A percentile compares a stretch with the other conserved stretches of the same genome.
Conservation (phyloP, 2,113 vertebrate species). For the Labeo catla region DNA sequence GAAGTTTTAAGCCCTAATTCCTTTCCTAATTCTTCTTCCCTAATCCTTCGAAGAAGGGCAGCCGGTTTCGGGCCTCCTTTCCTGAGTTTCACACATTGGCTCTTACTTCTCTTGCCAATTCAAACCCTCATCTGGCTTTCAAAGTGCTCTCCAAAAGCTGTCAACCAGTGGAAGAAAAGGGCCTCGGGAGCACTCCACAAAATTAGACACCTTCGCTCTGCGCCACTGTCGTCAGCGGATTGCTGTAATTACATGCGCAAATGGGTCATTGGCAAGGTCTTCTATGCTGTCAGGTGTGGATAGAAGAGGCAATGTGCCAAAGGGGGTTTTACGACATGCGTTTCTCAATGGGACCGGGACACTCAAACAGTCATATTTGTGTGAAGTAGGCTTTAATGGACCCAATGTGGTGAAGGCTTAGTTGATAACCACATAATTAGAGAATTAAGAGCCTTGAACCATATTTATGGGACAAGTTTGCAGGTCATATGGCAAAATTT, state of each 20-base stretch:
- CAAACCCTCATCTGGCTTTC: conserved; percentile 33
- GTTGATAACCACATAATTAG: conserved; percentile 3
- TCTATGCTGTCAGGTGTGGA: conserved; percentile 45
- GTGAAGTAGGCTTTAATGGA: conserved; percentile 45
- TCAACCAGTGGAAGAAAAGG: conserved; percentile 32
- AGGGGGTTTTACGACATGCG: conserved; percentile 16
- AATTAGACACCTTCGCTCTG: conserved; percentile 49
- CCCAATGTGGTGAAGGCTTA: conserved; percentile 27
- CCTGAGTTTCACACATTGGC: conserved; percentile 10
- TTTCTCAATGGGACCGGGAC: conserved; percentile 6
- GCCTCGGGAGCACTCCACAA: conserved; percentile 37
- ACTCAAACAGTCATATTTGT: conserved; percentile 38
- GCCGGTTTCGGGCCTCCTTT: conserved; percentile 61
- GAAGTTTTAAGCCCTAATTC: conserved; percentile 70
- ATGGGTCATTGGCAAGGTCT: conserved; percentile 45
- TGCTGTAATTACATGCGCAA: conserved; percentile 55
- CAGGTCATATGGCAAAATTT: not conserved
- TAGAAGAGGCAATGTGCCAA: conserved; percentile 40
- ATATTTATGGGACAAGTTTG: not conserved
- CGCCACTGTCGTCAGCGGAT: conserved; percentile 26
- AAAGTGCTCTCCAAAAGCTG: conserved; percentile 33
- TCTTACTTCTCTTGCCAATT: conserved; percentile 21
- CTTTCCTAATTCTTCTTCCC: conserved; percentile 54
- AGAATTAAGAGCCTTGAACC: not conserved
- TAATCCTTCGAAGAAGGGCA: conserved; percentile 67